Percentiles rank a stretch among this genome's conserved stretches.
Conservation (phyloP, 2,888 invertebrate genomes). For the Drosophila pseudotalamancana region DNA sequence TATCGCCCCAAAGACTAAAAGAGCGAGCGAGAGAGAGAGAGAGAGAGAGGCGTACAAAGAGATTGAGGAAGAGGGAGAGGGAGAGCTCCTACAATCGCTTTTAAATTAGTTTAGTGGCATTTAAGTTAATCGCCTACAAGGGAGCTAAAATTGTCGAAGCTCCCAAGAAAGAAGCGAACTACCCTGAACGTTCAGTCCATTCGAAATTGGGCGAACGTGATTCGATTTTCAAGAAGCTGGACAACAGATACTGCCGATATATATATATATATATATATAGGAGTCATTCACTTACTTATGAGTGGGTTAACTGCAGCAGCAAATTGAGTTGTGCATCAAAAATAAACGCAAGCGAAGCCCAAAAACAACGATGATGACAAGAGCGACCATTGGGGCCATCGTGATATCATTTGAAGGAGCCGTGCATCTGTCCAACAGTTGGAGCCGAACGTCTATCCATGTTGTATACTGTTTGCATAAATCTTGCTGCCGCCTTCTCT, state of each 20-base stretch:
- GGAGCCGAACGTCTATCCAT: conserved; percentile 18
- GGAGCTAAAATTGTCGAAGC: conserved; percentile 73
- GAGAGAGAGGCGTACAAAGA: background rate
- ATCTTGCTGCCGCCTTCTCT: conserved; percentile 57
- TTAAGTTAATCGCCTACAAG: conserved; percentile 81
- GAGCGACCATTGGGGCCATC: conserved; percentile 29
- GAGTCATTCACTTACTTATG: conserved; percentile 21
- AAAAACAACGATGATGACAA: conserved; percentile 35
- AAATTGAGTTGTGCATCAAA: conserved; percentile 78
- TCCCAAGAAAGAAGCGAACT: too few species aligned
- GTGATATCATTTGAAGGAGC: conserved; percentile 58
- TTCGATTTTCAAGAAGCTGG: conserved; percentile 80
- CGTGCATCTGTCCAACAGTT: conserved; percentile 21
- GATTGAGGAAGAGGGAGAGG: conserved; percentile 1
- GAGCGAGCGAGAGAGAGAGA: conserved; percentile 7
- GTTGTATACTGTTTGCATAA: conserved; percentile 70
- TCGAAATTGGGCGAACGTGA: conserved; percentile 81
- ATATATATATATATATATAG: conserved; percentile 11
- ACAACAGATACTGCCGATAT: conserved; percentile 20
- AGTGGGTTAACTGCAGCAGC: conserved; percentile 40
- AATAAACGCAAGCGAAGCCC: background rate
- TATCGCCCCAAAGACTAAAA: conserved; percentile 36
- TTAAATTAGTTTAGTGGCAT: conserved; percentile 83
- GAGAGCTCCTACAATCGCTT: conserved; percentile 80
- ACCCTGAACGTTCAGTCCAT: conserved; percentile 17